phyloP scores from a whole-genome alignment of 2,113 vertebrate species.

The Argyrosomus japonicus region DNA sequence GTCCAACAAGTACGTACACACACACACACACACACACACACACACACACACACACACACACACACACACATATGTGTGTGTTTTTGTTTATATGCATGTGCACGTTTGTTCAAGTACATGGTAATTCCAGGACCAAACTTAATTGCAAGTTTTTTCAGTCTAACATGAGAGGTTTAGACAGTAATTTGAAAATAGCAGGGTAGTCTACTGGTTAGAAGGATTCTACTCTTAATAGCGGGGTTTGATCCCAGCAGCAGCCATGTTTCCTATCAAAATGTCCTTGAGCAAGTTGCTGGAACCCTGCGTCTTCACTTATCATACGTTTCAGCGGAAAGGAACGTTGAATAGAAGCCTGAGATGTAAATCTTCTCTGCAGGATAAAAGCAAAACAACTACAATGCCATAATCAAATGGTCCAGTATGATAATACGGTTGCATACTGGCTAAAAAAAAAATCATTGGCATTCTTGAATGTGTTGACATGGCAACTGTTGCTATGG shows the following conservation, averaged over 20 bases:
- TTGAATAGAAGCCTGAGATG: conserved; percentile 17
- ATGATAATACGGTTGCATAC: conserved; percentile 29
- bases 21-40: background rate
- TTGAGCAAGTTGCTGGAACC: conserved; percentile 43
- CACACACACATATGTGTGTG: background rate
- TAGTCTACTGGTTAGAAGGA: conserved; percentile 45
- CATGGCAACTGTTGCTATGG: conserved; percentile 77
- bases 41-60: background rate
- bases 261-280: conserved; percentile 61
- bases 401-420: conserved; percentile 10
- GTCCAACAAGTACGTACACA: conserved; percentile 92
- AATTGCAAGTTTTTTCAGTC: conserved; percentile 23
- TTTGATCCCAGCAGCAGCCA: conserved; percentile 57
- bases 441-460: conserved; percentile 46
- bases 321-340: conserved; percentile 26
- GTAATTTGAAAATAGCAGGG: conserved; percentile 68
- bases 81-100: background rate
- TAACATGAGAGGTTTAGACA: conserved; percentile 19
- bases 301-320: conserved; percentile 21
- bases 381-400: conserved; percentile 5
- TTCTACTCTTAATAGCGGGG: conserved; percentile 55
- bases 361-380: conserved; percentile 22
- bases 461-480: conserved; percentile 56
- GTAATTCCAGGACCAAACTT: conserved; percentile 9
- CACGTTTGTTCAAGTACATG: background rate